phyloP scores from a whole-genome alignment of 2,113 vertebrate genomes.

The Nycticebus coucang region DNA sequence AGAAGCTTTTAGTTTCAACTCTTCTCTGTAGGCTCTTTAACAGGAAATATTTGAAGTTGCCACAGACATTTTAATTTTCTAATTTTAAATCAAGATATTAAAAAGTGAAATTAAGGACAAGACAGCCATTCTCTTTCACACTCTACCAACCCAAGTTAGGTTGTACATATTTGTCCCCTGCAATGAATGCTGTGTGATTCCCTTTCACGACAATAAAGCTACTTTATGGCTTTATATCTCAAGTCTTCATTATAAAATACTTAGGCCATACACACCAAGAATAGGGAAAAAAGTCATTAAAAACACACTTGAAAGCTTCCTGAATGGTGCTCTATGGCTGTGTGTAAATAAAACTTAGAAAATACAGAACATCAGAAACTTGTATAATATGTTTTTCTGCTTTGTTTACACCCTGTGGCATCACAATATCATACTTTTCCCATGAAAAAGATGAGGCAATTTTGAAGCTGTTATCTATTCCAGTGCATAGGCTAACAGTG shows the following conservation, averaged over 20 bases:
- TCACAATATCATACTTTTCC: neutral
- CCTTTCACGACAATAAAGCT: neutral
- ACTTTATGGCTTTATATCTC: neutral
- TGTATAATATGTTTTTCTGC: neutral
- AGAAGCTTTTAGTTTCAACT: neutral
- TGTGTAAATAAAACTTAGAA: neutral
- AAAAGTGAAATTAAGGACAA: neutral
- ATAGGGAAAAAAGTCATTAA: neutral
- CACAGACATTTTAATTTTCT: neutral
- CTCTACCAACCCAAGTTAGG: neutral
- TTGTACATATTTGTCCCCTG: neutral
- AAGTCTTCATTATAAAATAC: neutral
- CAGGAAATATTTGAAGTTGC: neutral
- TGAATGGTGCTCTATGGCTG: neutral
- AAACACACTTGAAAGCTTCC: neutral
- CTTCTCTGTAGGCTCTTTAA: neutral
- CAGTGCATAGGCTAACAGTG: neutral
- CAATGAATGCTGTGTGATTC: neutral
- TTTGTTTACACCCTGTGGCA: neutral
- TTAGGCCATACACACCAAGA: neutral
- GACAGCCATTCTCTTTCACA: neutral
- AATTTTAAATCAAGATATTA: neutral
- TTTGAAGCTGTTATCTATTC: neutral
- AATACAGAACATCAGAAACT: neutral
- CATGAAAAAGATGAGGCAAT: conserved; percentile 9